Evolutionary conservation across 2,888 invertebrate species (phyloP), one percentile per base, ranked within the genome.

Genomic region (Suillia variegata): DNA sequence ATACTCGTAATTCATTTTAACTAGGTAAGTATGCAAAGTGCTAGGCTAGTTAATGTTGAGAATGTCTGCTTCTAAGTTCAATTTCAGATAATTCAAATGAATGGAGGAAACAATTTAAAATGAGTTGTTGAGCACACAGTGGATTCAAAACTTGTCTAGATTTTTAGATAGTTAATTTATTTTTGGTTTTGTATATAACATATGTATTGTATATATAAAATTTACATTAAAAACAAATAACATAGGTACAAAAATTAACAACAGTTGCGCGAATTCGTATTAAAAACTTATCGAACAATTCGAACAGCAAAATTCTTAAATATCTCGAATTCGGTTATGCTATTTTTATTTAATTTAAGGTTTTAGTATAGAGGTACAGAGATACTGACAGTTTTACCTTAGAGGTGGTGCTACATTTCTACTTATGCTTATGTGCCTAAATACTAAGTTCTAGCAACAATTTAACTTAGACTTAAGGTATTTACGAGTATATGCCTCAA

Each of bases 291-390:
- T 38, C n/a, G 4, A n/a, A 38, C n/a, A 38, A 8, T 38, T 38
- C 15, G 15, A 6, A 38, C 4, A 13, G 15, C 5, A 13, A n/a
- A n/a, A 13, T 13, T 13, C 12, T 38, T 6, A 4, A 38, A 13
- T 13, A 13, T 6, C 15, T n/a, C n/a, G n/a, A n/a, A n/a, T n/a
- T n/a, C n/a, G n/a, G n/a, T n/a, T 45, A 20, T 45, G 20, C 45
- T 45, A 38, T 38, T 13, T n/a, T n/a, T 38, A 38, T 13, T 13
- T 38, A 13, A n/a, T n/a, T 58, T 33, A 69, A 68, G 70, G 63
- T 70, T n/a, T 71, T 64, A 72, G 69, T 60, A 59, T 64, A 59
- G 76, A 75, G 75, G 75, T 75, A 75, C 75, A 76, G 71, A 75
- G 76, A 75, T 74, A 68, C 67, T 69, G 74, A 74, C 72, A 75